These are phyloP conservation scores for Carposina sasakii DNA, from an alignment of 1,140 invertebrate genomes.

Conservation along the genomic window DNA sequence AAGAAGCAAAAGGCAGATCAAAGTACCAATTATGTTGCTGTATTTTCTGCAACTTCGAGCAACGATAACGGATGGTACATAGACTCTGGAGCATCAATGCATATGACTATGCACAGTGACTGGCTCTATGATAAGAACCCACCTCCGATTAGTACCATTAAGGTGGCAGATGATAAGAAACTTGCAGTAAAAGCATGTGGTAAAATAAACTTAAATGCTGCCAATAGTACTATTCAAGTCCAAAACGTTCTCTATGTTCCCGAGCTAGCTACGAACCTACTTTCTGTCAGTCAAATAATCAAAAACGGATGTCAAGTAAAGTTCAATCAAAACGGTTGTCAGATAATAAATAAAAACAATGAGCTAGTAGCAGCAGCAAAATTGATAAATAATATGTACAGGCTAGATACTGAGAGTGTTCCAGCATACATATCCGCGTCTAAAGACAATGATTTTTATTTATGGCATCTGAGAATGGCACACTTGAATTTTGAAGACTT, in stretches of 20 bases:
- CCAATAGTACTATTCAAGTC: constrained; percentile 21
- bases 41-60: background rate
- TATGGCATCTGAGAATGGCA: background rate
- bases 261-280: constrained; percentile 25
- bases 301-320: constrained; percentile 27
- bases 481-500: background rate
- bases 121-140: constrained; percentile 20
- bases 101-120: constrained; percentile 10
- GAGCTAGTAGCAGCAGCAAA: constrained; percentile 35
- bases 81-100: constrained; percentile 1
- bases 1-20: background rate
- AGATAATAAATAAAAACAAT: constrained; percentile 27
- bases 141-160: constrained; percentile 20
- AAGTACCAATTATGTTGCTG: background rate
- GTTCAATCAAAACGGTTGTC: constrained; percentile 29
- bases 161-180: constrained; percentile 22
- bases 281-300: constrained; percentile 34
- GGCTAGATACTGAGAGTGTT: no score
- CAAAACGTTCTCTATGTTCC: constrained; percentile 32
- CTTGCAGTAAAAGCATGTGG: constrained; percentile 24
- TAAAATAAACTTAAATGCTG: constrained; percentile 15
- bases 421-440: no score
- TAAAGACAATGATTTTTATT: no score
- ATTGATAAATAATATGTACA: no score
- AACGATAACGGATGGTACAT: background rate